Conservation (phyloP, 2,113 vertebrate genomes). For the Nothobranchius furzeri region DNA sequence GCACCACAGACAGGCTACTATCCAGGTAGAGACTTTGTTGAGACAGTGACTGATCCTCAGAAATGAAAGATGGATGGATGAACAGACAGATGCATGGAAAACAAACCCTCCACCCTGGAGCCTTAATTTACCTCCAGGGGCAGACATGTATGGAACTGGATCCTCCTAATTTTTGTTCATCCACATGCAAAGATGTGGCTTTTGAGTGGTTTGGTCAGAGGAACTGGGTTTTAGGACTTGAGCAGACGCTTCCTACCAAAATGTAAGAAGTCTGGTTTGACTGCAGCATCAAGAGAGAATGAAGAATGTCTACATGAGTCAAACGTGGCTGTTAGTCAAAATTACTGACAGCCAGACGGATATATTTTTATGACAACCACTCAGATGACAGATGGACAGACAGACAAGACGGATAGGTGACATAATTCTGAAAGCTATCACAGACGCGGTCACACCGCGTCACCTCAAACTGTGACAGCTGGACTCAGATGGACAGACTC, state of each 20-base stretch:
- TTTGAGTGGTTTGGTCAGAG: too few species aligned
- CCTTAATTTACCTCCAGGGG: neutral
- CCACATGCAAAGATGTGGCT: neutral
- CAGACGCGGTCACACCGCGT: conserved; percentile 43
- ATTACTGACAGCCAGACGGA: conserved; percentile 3
- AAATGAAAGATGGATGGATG: conserved; percentile 39
- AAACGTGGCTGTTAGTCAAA: conserved; percentile 22
- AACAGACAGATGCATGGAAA: conserved; percentile 31
- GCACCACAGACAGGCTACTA: conserved; percentile 12
- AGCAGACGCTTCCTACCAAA: neutral
- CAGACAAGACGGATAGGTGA: conserved; percentile 47
- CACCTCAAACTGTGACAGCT: conserved; percentile 56
- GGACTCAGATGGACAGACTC: conserved; percentile 40
- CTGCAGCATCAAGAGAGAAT: neutral
- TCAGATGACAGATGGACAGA: conserved; percentile 35
- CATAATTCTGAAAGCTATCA: conserved; percentile 62
- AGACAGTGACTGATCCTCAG: conserved; percentile 31
- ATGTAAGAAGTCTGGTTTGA: neutral
- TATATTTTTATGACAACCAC: conserved; percentile 44
- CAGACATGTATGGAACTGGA: conserved; percentile 18
- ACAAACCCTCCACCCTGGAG: conserved; percentile 15
- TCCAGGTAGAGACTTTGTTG: conserved; percentile 25
- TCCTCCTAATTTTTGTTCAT: conserved; percentile 8
- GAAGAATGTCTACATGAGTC: conserved; percentile 16
- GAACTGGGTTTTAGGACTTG: neutral